Evolutionary conservation across 2,888 invertebrate genomes (phyloP).

Genomic region (Tetranychus piercei): DNA sequence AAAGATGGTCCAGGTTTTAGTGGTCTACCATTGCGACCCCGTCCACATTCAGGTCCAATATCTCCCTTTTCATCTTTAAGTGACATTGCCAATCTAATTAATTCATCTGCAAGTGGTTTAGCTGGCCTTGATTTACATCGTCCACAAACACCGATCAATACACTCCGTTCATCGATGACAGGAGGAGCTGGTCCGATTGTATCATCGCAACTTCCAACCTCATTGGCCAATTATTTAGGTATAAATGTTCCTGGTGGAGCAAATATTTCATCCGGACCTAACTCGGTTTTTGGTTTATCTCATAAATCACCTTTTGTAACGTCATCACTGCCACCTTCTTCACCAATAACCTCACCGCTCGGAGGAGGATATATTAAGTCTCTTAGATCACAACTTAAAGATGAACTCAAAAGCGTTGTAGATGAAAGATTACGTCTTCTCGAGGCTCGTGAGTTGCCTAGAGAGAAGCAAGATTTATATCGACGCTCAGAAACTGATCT

Average conservation of each 20-base stretch:
- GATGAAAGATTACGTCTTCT: conserved; percentile 26
- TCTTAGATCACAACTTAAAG: conserved; percentile 30
- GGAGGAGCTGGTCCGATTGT: not conserved
- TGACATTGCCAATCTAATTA: conserved; percentile 15
- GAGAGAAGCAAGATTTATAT: conserved; percentile 13
- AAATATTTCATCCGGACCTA: not conserved
- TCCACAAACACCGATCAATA: not conserved
- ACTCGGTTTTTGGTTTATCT: not conserved
- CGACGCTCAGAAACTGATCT: conserved; percentile 20
- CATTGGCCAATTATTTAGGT: conserved; percentile 2
- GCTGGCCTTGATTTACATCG: conserved; percentile 5
- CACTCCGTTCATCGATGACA: conserved; percentile 1
- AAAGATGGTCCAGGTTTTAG: not conserved
- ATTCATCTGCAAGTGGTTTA: conserved; percentile 6
- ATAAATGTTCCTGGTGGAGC: not conserved
- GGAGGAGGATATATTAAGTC: conserved; percentile 25
- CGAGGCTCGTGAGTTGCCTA: conserved; percentile 9
- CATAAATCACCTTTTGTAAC: not conserved
- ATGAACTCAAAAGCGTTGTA: conserved; percentile 28
- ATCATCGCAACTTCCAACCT: not conserved
- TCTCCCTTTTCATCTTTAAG: conserved; percentile 15
- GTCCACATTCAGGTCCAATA: not conserved
- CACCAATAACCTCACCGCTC: not conserved
- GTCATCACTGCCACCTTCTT: not conserved
- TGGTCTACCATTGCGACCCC: not conserved